Evolutionary conservation across 1,140 invertebrate species (phyloP).

Genomic region (Cydia strobilella): DNA sequence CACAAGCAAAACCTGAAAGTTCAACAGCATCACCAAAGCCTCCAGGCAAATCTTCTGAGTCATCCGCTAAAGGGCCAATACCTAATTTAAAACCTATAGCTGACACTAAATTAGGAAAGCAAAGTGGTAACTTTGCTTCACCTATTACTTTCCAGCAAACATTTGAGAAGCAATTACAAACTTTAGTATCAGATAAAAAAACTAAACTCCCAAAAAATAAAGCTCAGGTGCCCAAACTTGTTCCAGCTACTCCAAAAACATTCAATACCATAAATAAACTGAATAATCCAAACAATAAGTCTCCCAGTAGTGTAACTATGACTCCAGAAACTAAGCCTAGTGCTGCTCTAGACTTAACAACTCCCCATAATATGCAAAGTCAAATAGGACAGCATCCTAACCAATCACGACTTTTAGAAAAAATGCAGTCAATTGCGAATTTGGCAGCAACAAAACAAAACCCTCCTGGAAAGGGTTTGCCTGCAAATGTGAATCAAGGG

Average conservation of each 20-base stretch:
- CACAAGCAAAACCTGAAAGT: constrained; percentile 52
- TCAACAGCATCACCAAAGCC: constrained; percentile 47
- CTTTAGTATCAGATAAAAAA: constrained; percentile 73
- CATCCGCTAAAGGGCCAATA: constrained; percentile 73
- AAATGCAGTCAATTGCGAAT: constrained; percentile 79
- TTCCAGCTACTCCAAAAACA: constrained; percentile 68
- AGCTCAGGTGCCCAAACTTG: constrained; percentile 73
- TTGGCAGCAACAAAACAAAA: constrained; percentile 77
- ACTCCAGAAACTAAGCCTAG: constrained; percentile 61
- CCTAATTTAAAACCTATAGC: constrained; percentile 79
- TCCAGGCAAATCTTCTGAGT: constrained; percentile 57
- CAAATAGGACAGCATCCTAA: constrained; percentile 63
- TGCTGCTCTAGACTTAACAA: constrained; percentile 74
- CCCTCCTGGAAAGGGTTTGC: constrained; percentile 61
- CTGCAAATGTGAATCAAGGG: constrained; percentile 51
- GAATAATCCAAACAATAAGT: constrained; percentile 43
- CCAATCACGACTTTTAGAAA: constrained; percentile 76
- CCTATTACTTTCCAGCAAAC: constrained; percentile 79
- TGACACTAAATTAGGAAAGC: constrained; percentile 73
- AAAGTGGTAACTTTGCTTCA: constrained; percentile 59
- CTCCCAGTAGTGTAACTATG: constrained; percentile 37
- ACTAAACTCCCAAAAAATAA: constrained; percentile 73
- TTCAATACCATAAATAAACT: constrained; percentile 59
- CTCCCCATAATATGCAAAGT: constrained; percentile 72
- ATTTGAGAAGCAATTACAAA: constrained; percentile 75